Conservation (phyloP, 2,797 vertebrate genomes). For the Pogonophryne albipinna region DNA sequence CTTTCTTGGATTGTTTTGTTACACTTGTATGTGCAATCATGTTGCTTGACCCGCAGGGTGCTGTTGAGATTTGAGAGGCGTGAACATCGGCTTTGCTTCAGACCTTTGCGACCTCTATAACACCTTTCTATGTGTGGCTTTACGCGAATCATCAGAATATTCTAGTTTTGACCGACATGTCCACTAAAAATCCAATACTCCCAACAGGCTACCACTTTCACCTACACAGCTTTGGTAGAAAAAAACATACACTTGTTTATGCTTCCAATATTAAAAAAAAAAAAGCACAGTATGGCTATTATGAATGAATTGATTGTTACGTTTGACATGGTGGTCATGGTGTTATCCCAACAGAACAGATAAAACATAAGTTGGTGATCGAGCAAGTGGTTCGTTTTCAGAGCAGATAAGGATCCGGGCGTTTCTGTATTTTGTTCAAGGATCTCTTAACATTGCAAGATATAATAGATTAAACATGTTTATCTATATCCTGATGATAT, state of each 20-base stretch:
- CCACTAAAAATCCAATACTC: neutral
- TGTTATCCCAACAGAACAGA: neutral
- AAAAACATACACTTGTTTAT: neutral
- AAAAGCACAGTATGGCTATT: neutral
- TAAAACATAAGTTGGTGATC: neutral
- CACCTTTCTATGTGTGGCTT: neutral
- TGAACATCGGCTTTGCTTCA: rapidly evolving
- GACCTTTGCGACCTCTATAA: neutral
- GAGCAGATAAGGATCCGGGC: slow-evolving; percentile 3
- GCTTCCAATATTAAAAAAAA: neutral
- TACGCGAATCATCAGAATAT: neutral
- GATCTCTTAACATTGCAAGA: slow-evolving; percentile 2
- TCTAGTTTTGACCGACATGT: neutral
- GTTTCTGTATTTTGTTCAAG: slow-evolving; percentile 1
- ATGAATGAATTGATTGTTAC: neutral
- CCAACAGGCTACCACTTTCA: neutral
- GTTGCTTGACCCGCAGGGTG: neutral
- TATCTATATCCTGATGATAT: neutral
- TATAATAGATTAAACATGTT: neutral
- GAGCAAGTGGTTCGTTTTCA: neutral
- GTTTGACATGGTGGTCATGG: neutral
- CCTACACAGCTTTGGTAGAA: neutral
- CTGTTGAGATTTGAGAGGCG: neutral
- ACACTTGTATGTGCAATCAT: neutral
- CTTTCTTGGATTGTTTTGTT: neutral